A percentile compares a stretch with the other conserved stretches of the same genome.
phyloP scores from a whole-genome alignment of 2,113 vertebrate species.

The Sclerurus mexicanus region DNA sequence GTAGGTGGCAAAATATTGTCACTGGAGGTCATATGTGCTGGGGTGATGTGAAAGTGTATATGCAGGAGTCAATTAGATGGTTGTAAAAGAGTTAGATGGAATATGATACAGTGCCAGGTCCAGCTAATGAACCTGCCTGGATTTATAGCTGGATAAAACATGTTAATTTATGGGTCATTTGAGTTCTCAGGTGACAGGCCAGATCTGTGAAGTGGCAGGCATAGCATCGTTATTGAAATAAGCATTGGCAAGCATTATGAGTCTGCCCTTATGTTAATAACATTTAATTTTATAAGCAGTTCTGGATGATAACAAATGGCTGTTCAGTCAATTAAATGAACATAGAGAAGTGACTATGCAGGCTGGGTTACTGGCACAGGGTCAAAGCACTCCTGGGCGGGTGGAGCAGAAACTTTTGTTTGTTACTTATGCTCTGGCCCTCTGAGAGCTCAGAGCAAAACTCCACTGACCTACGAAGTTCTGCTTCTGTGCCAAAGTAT shows the following conservation, averaged over 20 bases:
- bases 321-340: neutral
- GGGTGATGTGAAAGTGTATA: neutral
- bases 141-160: neutral
- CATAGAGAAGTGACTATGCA: neutral
- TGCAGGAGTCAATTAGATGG: neutral
- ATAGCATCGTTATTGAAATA: neutral
- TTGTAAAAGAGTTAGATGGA: neutral
- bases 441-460: neutral
- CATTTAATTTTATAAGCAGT: constrained; percentile 1
- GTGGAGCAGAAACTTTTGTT: neutral
- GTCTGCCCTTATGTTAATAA: constrained; percentile 2
- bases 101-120: neutral
- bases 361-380: neutral
- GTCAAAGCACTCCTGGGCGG: neutral
- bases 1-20: neutral
- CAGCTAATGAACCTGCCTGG: neutral
- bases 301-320: constrained; percentile 32
- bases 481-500: neutral
- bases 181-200: constrained; percentile 1
- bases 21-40: neutral
- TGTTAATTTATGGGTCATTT: neutral
- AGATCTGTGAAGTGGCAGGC: neutral
- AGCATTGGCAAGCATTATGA: neutral
- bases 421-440: neutral
- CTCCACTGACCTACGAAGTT: neutral